These are phyloP conservation scores for Drosophila eohydei DNA, from an alignment of 2,888 invertebrate genomes.

Conservation along the genomic window DNA sequence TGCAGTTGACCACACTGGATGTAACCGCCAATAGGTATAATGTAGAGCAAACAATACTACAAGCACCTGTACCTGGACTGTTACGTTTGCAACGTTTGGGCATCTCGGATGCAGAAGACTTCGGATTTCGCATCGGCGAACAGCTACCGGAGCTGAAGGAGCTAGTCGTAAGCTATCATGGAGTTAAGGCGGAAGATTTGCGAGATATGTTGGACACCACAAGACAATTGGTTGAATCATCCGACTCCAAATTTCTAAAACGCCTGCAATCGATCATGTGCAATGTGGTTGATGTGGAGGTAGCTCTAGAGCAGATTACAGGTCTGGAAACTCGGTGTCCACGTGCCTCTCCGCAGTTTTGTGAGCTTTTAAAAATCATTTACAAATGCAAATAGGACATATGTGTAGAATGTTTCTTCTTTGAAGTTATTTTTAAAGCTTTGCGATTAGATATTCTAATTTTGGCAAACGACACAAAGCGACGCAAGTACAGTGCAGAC, in stretches of 20 bases:
- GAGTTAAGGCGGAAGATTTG: constrained; percentile 46
- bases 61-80: constrained; percentile 33
- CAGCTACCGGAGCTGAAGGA: constrained; percentile 47
- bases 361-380: constrained; percentile 59
- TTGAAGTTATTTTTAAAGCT: constrained; percentile 7
- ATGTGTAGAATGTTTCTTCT: constrained; percentile 4
- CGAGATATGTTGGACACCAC: constrained; percentile 54
- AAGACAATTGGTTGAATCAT: constrained; percentile 29
- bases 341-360: constrained; percentile 59
- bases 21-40: constrained; percentile 56
- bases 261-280: constrained; percentile 62
- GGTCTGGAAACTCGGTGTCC: constrained; percentile 65
- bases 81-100: constrained; percentile 54
- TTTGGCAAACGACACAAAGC: constrained; percentile 7
- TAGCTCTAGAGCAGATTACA: constrained; percentile 65
- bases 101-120: constrained; percentile 61
- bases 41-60: constrained; percentile 54
- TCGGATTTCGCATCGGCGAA: constrained; percentile 63
- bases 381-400: constrained; percentile 55
- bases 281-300: constrained; percentile 67
- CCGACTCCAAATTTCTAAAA: constrained; percentile 40
- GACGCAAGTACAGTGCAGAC: constrained; percentile 5
- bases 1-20: constrained; percentile 55
- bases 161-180: constrained; percentile 64
- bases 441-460: constrained; percentile 7